Evolutionary conservation across 2,888 invertebrate genomes (phyloP).

Genomic region (Odiellus spinosus): DNA sequence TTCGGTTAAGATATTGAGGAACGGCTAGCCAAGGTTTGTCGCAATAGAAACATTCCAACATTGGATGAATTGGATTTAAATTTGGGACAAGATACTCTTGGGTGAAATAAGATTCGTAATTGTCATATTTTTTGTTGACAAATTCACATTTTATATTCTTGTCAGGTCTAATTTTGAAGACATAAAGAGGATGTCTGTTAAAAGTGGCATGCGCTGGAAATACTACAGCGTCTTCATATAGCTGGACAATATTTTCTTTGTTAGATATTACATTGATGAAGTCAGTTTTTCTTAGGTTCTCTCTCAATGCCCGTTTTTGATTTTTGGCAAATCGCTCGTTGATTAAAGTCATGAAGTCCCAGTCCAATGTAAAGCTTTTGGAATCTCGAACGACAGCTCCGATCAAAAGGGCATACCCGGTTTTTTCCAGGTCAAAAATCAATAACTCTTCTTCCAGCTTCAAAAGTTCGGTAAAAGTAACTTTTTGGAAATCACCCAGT

Average conservation of each 20-base stretch:
- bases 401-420: slow-evolving; percentile 61
- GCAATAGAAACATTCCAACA: too few species aligned
- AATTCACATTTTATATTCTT: slow-evolving; percentile 69
- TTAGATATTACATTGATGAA: too few species aligned
- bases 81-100: slow-evolving; percentile 76
- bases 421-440: slow-evolving; percentile 60
- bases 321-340: slow-evolving; percentile 41
- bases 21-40: too few species aligned
- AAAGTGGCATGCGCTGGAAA: too few species aligned
- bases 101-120: slow-evolving; percentile 84
- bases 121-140: slow-evolving; percentile 62
- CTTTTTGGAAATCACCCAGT: slow-evolving; percentile 64
- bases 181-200: slow-evolving; percentile 40
- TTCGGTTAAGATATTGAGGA: slow-evolving; percentile 1
- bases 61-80: slow-evolving; percentile 62
- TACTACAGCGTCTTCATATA: too few species aligned
- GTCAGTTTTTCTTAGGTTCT: too few species aligned
- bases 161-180: slow-evolving; percentile 83
- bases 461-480: slow-evolving; percentile 84
- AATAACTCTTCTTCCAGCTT: slow-evolving; percentile 83
- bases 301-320: too few species aligned
- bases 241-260: too few species aligned
- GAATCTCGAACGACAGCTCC: slow-evolving; percentile 51
- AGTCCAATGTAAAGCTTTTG: slow-evolving; percentile 45
- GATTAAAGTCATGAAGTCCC: slow-evolving; percentile 68